These are phyloP conservation scores for Peromyscus leucopus DNA, from an alignment of 2,113 vertebrate genomes.

Conservation along the genomic window DNA sequence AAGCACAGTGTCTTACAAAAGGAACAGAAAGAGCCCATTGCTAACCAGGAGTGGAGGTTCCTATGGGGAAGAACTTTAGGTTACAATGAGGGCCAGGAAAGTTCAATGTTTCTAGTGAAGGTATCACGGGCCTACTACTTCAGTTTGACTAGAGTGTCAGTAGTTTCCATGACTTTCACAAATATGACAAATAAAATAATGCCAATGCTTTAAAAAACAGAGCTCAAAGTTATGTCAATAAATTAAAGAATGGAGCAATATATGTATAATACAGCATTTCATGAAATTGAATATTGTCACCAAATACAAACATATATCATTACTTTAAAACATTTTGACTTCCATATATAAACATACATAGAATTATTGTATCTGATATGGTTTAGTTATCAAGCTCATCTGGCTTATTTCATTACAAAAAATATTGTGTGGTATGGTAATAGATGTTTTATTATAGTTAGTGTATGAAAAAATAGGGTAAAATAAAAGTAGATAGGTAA, in stretches of 20 bases:
- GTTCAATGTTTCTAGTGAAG: background rate
- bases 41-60: background rate
- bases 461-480: background rate
- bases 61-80: background rate
- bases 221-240: background rate
- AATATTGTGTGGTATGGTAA: background rate
- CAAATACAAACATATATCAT: background rate
- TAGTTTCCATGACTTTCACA: background rate
- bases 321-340: conserved; percentile 20
- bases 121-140: background rate
- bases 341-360: background rate
- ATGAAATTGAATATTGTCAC: conserved; percentile 17
- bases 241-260: background rate
- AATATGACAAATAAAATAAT: background rate
- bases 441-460: background rate
- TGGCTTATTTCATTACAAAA: background rate
- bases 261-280: background rate
- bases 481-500: background rate
- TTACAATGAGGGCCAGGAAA: background rate
- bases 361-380: background rate
- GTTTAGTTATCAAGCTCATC: background rate
- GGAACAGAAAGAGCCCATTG: background rate
- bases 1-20: background rate
- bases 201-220: background rate
- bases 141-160: background rate